phyloP scores from a whole-genome alignment of 2,888 invertebrate genomes.

The Conchocele bisecta region DNA sequence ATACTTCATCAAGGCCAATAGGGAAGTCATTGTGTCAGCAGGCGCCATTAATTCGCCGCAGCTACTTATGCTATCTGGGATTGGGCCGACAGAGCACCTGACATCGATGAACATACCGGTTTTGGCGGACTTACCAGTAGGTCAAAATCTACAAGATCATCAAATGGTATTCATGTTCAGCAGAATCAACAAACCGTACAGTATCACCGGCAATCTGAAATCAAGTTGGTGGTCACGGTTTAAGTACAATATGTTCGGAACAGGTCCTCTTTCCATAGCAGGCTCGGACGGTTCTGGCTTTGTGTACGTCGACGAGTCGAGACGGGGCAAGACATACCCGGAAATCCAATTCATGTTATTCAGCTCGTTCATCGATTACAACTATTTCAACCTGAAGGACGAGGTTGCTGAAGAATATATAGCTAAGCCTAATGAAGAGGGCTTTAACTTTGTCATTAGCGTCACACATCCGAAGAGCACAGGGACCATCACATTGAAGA shows the following conservation, averaged over 20 bases:
- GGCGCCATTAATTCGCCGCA: too few species aligned
- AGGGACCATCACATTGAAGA: conserved; percentile 90
- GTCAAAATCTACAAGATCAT: too few species aligned
- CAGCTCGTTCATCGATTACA: too few species aligned
- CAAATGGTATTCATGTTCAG: too few species aligned
- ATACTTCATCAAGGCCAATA: too few species aligned
- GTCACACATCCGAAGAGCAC: conserved; percentile 86
- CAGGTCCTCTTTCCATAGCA: conserved; percentile 12
- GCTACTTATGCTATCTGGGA: too few species aligned
- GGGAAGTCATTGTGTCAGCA: too few species aligned
- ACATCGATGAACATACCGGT: too few species aligned
- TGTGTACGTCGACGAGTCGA: conserved; percentile 6
- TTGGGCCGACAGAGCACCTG: too few species aligned
- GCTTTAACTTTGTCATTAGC: conserved; percentile 18
- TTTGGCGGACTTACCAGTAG: too few species aligned
- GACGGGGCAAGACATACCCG: conserved; percentile 1
- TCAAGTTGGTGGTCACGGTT: conserved; percentile 15
- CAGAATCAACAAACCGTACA: conserved; percentile 5
- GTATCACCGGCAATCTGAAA: conserved; percentile 2
- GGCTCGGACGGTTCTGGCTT: conserved; percentile 22
- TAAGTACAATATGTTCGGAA: conserved; percentile 20
- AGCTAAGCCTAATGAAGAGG: conserved; percentile 71
- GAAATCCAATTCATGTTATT: conserved; percentile 19
- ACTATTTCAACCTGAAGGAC: too few species aligned
- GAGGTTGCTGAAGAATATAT: too few species aligned